Evolutionary conservation across 2,113 vertebrate species (phyloP).

Genomic region (Pomatorhinus ruficollis): DNA sequence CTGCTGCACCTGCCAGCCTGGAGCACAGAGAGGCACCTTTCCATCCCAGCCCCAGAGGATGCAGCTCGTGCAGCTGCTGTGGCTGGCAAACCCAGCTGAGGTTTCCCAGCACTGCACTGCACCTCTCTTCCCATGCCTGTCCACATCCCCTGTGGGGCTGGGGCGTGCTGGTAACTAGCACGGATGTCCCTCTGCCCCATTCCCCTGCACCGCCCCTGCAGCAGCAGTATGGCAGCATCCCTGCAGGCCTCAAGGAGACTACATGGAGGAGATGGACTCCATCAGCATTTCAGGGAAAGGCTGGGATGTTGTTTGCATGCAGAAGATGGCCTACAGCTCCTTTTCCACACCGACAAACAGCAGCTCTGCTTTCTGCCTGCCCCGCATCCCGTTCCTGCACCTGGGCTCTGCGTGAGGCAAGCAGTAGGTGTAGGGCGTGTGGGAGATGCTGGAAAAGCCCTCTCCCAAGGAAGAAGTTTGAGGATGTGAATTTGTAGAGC

Average conservation of each 20-base stretch:
- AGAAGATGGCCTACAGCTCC: background rate
- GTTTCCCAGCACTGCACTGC: background rate
- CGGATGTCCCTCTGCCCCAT: background rate
- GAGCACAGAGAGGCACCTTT: accelerated
- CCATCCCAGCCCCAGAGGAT: background rate
- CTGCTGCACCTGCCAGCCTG: background rate
- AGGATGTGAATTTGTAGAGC: background rate
- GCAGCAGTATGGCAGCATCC: background rate
- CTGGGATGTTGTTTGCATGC: background rate
- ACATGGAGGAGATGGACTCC: accelerated
- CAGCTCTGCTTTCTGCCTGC: background rate
- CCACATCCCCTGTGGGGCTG: accelerated
- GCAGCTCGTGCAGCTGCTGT: background rate
- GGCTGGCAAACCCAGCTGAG: background rate
- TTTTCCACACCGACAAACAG: accelerated
- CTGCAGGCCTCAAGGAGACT: accelerated
- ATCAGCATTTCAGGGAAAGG: background rate
- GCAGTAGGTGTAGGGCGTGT: accelerated
- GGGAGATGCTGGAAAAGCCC: background rate
- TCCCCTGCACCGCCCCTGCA: background rate
- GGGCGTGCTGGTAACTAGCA: background rate
- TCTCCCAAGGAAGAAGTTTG: background rate
- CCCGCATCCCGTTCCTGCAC: accelerated
- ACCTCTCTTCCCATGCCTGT: background rate
- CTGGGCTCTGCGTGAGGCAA: accelerated